These are phyloP conservation scores for Neogale vison DNA, from an alignment of 2,113 vertebrate genomes.

Conservation along the genomic window DNA sequence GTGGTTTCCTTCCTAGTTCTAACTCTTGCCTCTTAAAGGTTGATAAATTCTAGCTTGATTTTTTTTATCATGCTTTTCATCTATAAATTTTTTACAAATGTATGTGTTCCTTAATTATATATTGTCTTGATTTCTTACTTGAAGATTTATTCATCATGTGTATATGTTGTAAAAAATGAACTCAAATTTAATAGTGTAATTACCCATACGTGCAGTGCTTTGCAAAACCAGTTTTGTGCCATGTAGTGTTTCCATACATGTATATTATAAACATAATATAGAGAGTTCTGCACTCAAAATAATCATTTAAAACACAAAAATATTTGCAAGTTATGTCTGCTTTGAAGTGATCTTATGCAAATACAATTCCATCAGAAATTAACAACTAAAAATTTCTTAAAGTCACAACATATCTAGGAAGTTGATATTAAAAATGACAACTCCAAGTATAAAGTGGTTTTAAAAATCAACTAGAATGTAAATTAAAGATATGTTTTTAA, in stretches of 20 bases:
- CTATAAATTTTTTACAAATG: not conserved
- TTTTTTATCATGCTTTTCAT: not conserved
- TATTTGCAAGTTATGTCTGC: not conserved
- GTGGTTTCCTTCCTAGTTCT: not conserved
- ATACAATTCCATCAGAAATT: not conserved
- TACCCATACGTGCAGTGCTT: not conserved
- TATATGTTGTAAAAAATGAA: not conserved
- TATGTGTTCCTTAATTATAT: not conserved
- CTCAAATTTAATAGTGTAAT: not conserved
- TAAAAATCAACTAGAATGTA: not conserved
- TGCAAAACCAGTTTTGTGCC: not conserved
- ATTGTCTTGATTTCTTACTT: not conserved
- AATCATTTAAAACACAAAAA: not conserved
- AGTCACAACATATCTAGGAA: not conserved
- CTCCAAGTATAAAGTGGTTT: not conserved
- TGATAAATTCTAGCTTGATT: not conserved
- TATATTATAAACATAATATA: not conserved
- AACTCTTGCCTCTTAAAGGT: not conserved
- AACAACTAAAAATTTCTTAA: not conserved
- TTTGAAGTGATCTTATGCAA: not conserved
- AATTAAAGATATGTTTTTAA: not conserved
- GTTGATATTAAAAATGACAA: not conserved
- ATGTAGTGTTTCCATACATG: not conserved
- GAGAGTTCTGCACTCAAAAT: not conserved
- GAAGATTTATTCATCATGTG: not conserved